phyloP scores from a whole-genome alignment of 1,140 invertebrate genomes.

The Oryzaephilus surinamensis region DNA sequence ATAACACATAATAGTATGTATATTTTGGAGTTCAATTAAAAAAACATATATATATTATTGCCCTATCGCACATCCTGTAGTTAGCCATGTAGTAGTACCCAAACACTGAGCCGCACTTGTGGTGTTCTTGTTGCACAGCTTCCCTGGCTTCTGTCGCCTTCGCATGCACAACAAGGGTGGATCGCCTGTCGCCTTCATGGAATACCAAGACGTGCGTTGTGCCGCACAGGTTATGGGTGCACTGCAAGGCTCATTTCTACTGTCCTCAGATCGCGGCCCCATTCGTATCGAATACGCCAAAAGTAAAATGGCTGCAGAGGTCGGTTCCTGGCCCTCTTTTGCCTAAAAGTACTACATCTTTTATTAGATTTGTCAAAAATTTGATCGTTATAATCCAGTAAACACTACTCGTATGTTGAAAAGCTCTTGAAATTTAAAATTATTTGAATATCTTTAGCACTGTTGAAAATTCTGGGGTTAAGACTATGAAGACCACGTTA shows the following conservation, averaged over 20 bases:
- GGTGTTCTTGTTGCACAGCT: constrained; percentile 58
- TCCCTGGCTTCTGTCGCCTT: constrained; percentile 92
- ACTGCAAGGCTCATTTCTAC: constrained; percentile 87
- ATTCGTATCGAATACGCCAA: constrained; percentile 98
- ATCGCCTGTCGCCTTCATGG: constrained; percentile 90
- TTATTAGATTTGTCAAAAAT: no score
- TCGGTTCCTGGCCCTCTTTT: constrained; percentile 38
- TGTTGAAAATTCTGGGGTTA: no score
- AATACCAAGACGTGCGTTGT: constrained; percentile 85
- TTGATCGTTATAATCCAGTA: no score
- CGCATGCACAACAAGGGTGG: constrained; percentile 93
- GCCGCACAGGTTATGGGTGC: constrained; percentile 83
- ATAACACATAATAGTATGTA: no score
- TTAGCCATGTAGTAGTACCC: constrained; percentile 15
- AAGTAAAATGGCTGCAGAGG: constrained; percentile 87
- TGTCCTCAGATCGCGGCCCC: constrained; percentile 88
- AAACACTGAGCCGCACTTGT: constrained; percentile 29
- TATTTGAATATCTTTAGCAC: no score
- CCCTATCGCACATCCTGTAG: constrained; percentile 23
- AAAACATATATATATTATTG: no score
- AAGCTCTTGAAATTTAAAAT: no score
- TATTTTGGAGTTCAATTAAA: no score
- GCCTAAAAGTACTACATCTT: no score
- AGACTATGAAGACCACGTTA: no score
- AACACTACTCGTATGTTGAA: no score